Evolutionary conservation across 1,140 invertebrate species (phyloP), one percentile per base, ranked within the genome.

Genomic region (Macrocentrus cingulum): DNA sequence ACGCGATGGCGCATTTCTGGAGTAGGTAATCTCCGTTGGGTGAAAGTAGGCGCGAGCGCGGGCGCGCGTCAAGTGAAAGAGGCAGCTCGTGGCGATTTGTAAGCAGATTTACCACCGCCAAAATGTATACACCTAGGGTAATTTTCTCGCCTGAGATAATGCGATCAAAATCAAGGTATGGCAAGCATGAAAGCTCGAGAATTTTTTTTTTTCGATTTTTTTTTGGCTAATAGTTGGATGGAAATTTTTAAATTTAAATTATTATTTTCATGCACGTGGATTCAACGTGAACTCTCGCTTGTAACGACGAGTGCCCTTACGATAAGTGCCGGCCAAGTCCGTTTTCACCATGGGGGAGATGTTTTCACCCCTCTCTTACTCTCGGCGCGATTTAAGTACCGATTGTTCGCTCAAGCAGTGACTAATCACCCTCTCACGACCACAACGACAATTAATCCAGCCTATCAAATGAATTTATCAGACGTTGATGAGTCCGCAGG

Each of bases 121-220:
- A 32, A 51, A 6, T 32, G 32, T 34, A 6, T 15, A 19, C 16
- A 29, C 22, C 13, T 9, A 19, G 37, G 49, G 32, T 19, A 18
- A 51, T 51, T 51, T 20, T 51, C 32, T 11, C 16, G 22, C 34
- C 32, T n/a, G 48, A 51, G 45, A 57, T 54, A 55, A 59, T 36
- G 19, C 23, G 46, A 60, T 55, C 36, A 29, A n/a, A n/a, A n/a
- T n/a, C n/a, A n/a, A n/a, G n/a, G n/a, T n/a, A n/a, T n/a, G n/a
- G n/a, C n/a, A 60, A 60, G 46, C 36, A 41, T 18, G 22, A 45
- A n/a, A n/a, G n/a, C n/a, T n/a, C n/a, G n/a, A n/a, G n/a, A n/a
- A n/a, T n/a, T n/a, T n/a, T n/a, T n/a, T n/a, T n/a, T n/a, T n/a
- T n/a, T n/a, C n/a, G n/a, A n/a, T n/a, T n/a, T n/a, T n/a, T n/a